phyloP scores from a whole-genome alignment of 2,888 invertebrate genomes.

The Microplitis deprimator region DNA sequence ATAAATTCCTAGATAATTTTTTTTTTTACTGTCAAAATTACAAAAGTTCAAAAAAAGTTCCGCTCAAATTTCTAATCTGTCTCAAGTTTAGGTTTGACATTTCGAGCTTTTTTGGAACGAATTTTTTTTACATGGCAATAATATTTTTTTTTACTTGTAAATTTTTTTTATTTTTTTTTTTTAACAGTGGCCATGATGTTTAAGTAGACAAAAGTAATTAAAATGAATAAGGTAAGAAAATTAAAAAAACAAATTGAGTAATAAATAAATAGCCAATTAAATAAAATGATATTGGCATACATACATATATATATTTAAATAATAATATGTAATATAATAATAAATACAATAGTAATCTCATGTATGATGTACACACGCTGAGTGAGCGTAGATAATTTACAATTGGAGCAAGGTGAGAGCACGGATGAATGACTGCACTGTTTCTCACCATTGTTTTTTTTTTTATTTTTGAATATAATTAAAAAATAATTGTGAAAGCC shows the following conservation, averaged over 20 bases:
- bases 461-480: constrained; percentile 22
- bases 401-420: constrained; percentile 62
- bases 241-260: neutral
- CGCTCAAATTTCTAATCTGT: too few species aligned
- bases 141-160: too few species aligned
- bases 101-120: too few species aligned
- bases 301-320: neutral
- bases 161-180: too few species aligned
- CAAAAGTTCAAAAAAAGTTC: too few species aligned
- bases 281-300: neutral
- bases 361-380: neutral
- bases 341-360: neutral
- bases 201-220: neutral
- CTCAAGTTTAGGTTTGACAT: too few species aligned
- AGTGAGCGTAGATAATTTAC: constrained; percentile 28
- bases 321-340: neutral
- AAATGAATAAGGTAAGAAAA: neutral
- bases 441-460: constrained; percentile 47
- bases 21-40: too few species aligned
- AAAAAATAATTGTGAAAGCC: constrained; percentile 41
- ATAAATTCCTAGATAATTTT: too few species aligned
- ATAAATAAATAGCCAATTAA: neutral
- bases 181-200: neutral
- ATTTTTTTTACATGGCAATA: too few species aligned
- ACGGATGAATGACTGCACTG: constrained; percentile 51